Conservation (phyloP, 1,140 invertebrate genomes). For the Trichonephila inaurata region DNA sequence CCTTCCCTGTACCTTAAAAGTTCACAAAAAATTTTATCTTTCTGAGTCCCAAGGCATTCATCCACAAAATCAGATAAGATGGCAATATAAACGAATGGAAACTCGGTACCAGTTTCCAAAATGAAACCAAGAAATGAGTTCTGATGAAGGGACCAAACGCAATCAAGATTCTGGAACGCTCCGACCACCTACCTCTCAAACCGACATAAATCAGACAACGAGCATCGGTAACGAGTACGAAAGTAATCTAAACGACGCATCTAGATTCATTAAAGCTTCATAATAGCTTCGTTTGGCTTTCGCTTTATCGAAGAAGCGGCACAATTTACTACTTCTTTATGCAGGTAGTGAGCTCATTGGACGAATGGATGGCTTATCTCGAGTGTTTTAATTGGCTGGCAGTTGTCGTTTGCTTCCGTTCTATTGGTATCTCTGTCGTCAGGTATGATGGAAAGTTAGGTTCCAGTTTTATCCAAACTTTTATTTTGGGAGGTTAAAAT, state of each 20-base stretch:
- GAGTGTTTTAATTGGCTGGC: constrained; percentile 71
- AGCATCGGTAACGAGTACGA: constrained; percentile 40
- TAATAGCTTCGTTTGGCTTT: constrained; percentile 63
- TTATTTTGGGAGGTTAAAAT: not conserved
- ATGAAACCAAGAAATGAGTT: constrained; percentile 39
- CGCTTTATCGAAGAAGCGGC: constrained; percentile 61
- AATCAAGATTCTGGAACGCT: constrained; percentile 5
- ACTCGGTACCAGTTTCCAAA: not conserved
- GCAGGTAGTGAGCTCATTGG: constrained; percentile 53
- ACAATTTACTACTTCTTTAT: constrained; percentile 71
- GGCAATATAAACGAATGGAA: constrained; percentile 15
- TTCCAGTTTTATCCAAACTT: not conserved
- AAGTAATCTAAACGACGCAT: constrained; percentile 70
- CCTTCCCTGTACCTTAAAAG: not conserved
- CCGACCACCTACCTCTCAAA: constrained; percentile 54
- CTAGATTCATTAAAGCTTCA: constrained; percentile 72
- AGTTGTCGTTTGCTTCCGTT: constrained; percentile 69
- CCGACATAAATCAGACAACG: constrained; percentile 62
- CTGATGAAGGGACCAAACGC: constrained; percentile 27
- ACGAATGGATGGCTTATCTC: constrained; percentile 60
- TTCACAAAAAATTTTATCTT: constrained; percentile 17
- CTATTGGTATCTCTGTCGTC: not conserved
- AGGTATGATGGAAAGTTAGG: constrained; percentile 47
- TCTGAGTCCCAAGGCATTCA: not conserved
- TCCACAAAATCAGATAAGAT: constrained; percentile 16